Base-by-base conservation (phyloP, 2,888 invertebrate species). In the Didymodactylos carnosus region DNA sequence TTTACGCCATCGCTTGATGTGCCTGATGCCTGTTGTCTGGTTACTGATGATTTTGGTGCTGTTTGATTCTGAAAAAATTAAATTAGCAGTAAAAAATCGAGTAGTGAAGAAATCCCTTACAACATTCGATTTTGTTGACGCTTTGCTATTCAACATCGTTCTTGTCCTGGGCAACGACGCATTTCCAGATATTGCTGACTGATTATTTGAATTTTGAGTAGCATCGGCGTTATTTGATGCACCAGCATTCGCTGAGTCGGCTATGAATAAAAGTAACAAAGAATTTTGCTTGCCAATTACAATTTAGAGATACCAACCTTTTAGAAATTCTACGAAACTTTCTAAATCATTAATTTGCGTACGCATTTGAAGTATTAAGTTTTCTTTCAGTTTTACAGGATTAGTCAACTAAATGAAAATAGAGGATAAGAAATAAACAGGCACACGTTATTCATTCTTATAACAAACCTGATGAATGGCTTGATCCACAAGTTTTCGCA, bases 271-370 rank as follows among this genome's bases (percentile, higher is more conserved):
- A 8, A 7, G 16, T 29, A n/a, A 25, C 0, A n/a, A 0, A 62
- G 43, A 62, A 29, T 0, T 10, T 19, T 19, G 5, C 2, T 19
- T 4, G 10, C 25, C n/a, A n/a, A n/a, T n/a, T n/a, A n/a, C n/a
- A n/a, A n/a, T n/a, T n/a, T n/a, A n/a, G n/a, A 71, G 40, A 76
- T 14, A 25, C 40, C 43, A 29, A 80, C 89, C 89, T 86, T 98
- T 97, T 79, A 99, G 87, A 80, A 94, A 90, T 78, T 90, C 89
- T 78, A 99, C 94, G 81, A 97, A 98, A 77, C 94, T 88, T 83
- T 99, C 97, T 84, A 99, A 87, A 84, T 99, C 98, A 62, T 90
- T 89, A 73, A 99, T 92, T 85, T 99, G 97, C 0, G 93, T 92
- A 84, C 95, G 94, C 27, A 99, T 85, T 83, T 98, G 97, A 69